Conservation (phyloP, 2,888 invertebrate genomes). For the Drosophila meridiana region DNA sequence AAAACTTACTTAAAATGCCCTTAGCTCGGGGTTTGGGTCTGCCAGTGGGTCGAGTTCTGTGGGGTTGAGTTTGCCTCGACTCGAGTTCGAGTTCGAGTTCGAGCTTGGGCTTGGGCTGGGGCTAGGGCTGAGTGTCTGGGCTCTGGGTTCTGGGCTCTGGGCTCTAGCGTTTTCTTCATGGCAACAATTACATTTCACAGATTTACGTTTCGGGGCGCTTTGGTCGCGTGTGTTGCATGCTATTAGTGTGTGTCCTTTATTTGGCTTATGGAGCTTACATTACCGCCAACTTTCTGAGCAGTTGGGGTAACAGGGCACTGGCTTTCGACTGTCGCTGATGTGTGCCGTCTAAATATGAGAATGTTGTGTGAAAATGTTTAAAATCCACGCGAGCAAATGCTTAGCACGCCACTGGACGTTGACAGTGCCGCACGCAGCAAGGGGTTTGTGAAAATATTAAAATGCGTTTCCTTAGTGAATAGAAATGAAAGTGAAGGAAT, state of each 20-base stretch:
- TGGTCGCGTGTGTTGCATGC: conserved; percentile 79
- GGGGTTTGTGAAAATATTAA: neutral
- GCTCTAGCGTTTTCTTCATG: conserved; percentile 66
- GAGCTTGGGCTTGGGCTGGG: neutral
- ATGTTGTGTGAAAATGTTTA: conserved; percentile 80
- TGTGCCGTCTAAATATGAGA: conserved; percentile 81
- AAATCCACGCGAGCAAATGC: conserved; percentile 81
- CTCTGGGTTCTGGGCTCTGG: too few species aligned
- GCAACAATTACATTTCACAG: conserved; percentile 82
- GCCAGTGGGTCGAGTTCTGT: neutral
- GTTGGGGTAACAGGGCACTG: conserved; percentile 11
- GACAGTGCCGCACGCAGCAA: conserved; percentile 4
- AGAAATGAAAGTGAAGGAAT: neutral
- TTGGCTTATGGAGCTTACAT: conserved; percentile 79
- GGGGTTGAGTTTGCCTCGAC: conserved; percentile 6
- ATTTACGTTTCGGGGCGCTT: conserved; percentile 69
- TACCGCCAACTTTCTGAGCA: conserved; percentile 57
- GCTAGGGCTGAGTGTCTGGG: neutral
- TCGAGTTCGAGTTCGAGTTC: neutral
- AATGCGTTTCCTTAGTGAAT: neutral
- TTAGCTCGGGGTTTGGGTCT: conserved; percentile 40
- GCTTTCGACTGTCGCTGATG: conserved; percentile 64
- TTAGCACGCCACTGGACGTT: conserved; percentile 71
- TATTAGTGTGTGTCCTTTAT: conserved; percentile 78
- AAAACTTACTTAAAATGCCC: conserved; percentile 79